Conservation (phyloP, 2,888 invertebrate species). For the Eilema caniola region DNA sequence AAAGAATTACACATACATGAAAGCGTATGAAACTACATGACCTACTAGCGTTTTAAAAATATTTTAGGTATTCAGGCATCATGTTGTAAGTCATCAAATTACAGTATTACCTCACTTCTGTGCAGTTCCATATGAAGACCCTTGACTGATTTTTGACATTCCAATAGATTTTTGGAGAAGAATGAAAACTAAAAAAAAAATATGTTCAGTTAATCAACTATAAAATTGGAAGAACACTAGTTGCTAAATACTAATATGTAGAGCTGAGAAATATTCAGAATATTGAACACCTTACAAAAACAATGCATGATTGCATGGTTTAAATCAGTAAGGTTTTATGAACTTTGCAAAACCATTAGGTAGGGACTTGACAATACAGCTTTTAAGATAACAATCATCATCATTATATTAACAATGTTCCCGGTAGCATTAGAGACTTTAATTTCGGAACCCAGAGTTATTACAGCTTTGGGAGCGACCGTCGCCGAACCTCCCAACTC, state of each 20-base stretch:
- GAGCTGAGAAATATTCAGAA: no score
- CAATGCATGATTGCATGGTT: no score
- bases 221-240: no score
- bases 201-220: background rate
- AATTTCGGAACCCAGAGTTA: background rate
- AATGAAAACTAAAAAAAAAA: slow-evolving; percentile 89
- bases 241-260: no score
- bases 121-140: slow-evolving; percentile 92
- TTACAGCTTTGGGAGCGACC: no score
- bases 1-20: slow-evolving; percentile 30
- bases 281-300: no score
- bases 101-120: slow-evolving; percentile 78
- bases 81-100: background rate
- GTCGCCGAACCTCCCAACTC: no score
- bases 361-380: background rate
- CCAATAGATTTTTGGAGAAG: slow-evolving; percentile 93
- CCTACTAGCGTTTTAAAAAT: slow-evolving; percentile 35
- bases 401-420: background rate
- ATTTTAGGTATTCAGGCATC: slow-evolving; percentile 25
- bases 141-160: slow-evolving; percentile 94
- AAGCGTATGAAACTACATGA: slow-evolving; percentile 33
- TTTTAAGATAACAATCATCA: background rate
- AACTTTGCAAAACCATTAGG: no score
- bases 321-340: no score
- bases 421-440: background rate